Evolutionary conservation across 2,113 vertebrate genomes (phyloP).

Genomic region (Addax nasomaculatus): DNA sequence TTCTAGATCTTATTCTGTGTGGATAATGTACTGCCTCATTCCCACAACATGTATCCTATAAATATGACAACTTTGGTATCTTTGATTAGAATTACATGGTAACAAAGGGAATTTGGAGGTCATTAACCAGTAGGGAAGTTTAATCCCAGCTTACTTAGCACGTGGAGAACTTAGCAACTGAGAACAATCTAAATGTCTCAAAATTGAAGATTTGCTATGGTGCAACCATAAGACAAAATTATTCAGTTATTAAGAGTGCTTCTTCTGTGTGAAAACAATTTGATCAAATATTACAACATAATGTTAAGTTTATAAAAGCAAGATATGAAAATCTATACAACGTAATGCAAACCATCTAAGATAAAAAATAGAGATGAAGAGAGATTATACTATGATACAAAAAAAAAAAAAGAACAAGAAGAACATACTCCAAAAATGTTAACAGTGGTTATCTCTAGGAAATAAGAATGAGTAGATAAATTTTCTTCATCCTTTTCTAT

Average conservation of each 20-base stretch:
- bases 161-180: not conserved
- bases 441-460: not conserved
- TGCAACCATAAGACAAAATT: constrained; percentile 8
- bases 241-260: not conserved
- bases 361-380: not conserved
- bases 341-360: not conserved
- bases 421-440: not conserved
- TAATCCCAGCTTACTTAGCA: not conserved
- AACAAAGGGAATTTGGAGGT: constrained; percentile 28
- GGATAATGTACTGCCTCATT: not conserved
- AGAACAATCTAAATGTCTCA: constrained; percentile 24
- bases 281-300: not conserved
- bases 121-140: not conserved
- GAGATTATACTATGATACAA: not conserved
- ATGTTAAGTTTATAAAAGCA: constrained; percentile 17
- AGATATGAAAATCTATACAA: constrained; percentile 22
- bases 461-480: not conserved
- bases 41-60: not conserved
- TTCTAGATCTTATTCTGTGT: not conserved
- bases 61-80: not conserved
- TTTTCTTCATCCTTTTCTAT: not conserved
- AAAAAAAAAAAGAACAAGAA: not conserved
- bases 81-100: not conserved
- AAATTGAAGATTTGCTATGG: not conserved
- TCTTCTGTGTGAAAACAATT: not conserved